A percentile compares a stretch with the other conserved stretches of the same genome.
Conservation (phyloP, 2,797 vertebrate genomes). For the Craterocephalus amniculus region DNA sequence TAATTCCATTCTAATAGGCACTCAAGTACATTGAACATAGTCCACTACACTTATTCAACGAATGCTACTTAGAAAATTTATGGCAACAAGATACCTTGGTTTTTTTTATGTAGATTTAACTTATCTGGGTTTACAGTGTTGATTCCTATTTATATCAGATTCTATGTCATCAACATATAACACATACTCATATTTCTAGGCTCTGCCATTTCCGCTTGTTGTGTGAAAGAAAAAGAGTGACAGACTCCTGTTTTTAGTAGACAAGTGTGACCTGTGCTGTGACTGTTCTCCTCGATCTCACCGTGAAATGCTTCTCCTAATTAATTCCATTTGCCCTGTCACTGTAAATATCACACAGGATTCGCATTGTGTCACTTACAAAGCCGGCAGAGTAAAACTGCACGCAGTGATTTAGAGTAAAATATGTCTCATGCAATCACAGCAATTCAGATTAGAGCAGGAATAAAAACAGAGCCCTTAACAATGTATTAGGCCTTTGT, state of each 20-base stretch:
- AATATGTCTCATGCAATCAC: not conserved
- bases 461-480: not conserved
- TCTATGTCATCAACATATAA: conserved; percentile 41
- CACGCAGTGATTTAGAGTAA: not conserved
- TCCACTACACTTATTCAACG: no score
- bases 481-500: not conserved
- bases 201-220: conserved; percentile 58
- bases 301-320: conserved; percentile 57
- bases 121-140: no score
- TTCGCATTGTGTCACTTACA: conserved; percentile 7
- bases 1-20: no score
- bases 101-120: no score
- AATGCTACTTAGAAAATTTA: no score
- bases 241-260: conserved; percentile 59
- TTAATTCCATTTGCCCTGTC: conserved; percentile 42
- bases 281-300: conserved; percentile 62
- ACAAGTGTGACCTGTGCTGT: conserved; percentile 72
- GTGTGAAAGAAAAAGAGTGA: conserved; percentile 58
- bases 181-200: conserved; percentile 53
- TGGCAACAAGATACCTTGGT: no score
- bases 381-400: not conserved
- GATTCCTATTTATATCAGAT: conserved; percentile 32
- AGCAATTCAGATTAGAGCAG: not conserved
- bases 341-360: conserved; percentile 41
- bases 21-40: no score